These are phyloP conservation scores for Platalea minor DNA, from an alignment of 2,797 vertebrate genomes.

Conservation along the genomic window DNA sequence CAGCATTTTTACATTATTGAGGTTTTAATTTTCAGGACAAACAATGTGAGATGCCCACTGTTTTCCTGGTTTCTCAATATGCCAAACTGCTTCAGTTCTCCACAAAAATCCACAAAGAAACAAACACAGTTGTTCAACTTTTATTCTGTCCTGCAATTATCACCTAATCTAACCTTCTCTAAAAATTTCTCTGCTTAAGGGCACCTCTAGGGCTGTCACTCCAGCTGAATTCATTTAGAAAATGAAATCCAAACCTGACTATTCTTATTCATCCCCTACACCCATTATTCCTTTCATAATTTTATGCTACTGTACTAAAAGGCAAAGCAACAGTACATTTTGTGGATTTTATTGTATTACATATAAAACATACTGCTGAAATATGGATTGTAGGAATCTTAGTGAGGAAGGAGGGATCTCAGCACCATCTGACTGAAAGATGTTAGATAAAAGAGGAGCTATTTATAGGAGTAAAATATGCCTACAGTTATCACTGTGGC, in stretches of 20 bases:
- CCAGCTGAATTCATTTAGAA: slow-evolving; percentile 18
- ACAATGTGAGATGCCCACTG: background rate
- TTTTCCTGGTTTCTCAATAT: slow-evolving; percentile 4
- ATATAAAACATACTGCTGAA: background rate
- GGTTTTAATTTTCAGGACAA: slow-evolving; percentile 50
- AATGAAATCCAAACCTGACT: background rate
- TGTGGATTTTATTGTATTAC: slow-evolving; percentile 5
- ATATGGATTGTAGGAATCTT: background rate
- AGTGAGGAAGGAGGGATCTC: background rate
- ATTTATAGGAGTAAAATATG: slow-evolving; percentile 55
- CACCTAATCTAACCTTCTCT: slow-evolving; percentile 16
- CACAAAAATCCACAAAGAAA: background rate
- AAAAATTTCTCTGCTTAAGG: slow-evolving; percentile 35
- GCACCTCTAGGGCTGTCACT: slow-evolving; percentile 23
- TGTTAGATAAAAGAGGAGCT: slow-evolving; percentile 60
- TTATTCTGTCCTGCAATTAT: slow-evolving; percentile 9
- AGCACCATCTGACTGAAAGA: slow-evolving; percentile 61
- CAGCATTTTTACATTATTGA: background rate
- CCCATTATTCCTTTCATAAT: slow-evolving; percentile 21
- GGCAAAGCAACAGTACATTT: background rate
- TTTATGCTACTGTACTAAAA: slow-evolving; percentile 7
- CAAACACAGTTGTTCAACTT: background rate
- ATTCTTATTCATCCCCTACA: background rate
- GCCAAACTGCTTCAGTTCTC: background rate
- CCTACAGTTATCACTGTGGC: background rate